Evolutionary conservation across 2,113 vertebrate species (phyloP).

Genomic region (Thryonomys swinderianus): DNA sequence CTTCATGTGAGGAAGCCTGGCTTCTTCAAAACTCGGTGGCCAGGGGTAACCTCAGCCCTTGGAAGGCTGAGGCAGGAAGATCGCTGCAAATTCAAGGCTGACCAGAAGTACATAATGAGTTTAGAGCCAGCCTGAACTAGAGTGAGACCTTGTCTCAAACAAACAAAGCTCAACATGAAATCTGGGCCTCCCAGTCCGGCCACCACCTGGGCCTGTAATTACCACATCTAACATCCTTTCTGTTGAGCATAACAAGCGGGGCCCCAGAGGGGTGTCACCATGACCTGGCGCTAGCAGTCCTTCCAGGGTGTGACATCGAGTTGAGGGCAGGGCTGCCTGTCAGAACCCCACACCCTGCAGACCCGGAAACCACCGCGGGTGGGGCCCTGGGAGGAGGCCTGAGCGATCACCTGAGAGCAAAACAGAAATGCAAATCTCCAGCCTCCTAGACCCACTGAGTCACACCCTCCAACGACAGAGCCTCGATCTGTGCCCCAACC

Average conservation of each 20-base stretch:
- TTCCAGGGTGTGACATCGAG: not conserved
- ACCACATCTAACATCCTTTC: not conserved
- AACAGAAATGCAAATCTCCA: not conserved
- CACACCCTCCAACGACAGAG: not conserved
- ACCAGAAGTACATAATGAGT: not conserved
- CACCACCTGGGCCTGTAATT: not conserved
- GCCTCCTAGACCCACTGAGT: not conserved
- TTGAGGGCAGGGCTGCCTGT: not conserved
- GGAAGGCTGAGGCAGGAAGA: not conserved
- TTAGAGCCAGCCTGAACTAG: not conserved
- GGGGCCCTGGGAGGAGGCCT: not conserved
- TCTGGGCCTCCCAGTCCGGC: not conserved
- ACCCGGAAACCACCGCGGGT: not conserved
- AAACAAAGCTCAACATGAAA: not conserved
- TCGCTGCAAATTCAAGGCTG: not conserved
- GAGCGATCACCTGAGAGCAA: not conserved
- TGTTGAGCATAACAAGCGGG: too few relatives aligned
- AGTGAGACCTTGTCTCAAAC: not conserved
- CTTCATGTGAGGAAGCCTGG: fast-evolving
- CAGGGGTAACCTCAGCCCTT: not conserved
- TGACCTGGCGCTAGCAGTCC: not conserved
- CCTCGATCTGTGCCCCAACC: not conserved
- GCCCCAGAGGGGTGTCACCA: not conserved
- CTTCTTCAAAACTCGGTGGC: not conserved
- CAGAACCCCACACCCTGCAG: not conserved